Evolutionary conservation across 2,797 vertebrate species (phyloP).

Genomic region (Hafferia zeledoni): DNA sequence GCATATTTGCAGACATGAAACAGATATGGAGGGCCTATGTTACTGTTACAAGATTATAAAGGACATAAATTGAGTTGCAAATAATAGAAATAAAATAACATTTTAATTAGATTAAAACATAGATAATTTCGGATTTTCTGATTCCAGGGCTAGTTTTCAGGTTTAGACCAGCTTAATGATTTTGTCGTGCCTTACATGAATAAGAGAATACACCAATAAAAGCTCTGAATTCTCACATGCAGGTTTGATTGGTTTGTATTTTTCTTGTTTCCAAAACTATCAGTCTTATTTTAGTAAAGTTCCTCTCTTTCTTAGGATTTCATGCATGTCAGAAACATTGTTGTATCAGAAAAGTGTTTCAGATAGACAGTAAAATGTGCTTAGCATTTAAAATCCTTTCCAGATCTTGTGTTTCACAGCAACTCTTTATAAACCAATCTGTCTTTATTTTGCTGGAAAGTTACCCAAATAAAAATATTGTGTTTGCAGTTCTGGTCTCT

Average conservation of each 20-base stretch:
- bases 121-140: neutral
- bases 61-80: neutral
- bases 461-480: constrained; percentile 16
- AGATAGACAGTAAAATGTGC: neutral
- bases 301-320: neutral
- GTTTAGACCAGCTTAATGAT: neutral
- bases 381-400: neutral
- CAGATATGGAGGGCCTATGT: neutral
- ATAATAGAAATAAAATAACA: neutral
- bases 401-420: neutral
- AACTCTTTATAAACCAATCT: neutral
- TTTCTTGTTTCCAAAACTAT: neutral
- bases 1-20: neutral
- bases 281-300: neutral
- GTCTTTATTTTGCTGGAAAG: constrained; percentile 23
- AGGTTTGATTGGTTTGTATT: neutral
- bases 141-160: neutral
- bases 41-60: neutral
- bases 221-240: neutral
- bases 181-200: neutral
- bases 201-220: neutral
- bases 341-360: neutral
- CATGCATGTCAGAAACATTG: neutral
- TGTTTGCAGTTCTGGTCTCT: constrained; percentile 6
- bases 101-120: too few species aligned